phyloP scores from a whole-genome alignment of 2,797 vertebrate species.

The Sebastes hubbsi region DNA sequence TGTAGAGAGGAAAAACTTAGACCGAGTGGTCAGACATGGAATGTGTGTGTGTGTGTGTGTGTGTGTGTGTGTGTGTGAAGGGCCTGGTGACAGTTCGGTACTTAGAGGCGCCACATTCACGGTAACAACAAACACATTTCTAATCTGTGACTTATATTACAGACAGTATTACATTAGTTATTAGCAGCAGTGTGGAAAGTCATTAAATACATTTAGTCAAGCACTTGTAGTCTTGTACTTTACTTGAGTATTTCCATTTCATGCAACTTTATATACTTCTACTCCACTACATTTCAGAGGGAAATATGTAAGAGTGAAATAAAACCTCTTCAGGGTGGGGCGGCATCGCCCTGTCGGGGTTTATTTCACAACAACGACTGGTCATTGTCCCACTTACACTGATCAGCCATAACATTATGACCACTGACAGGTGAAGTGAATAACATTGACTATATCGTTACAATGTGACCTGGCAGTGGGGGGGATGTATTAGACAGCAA shows the following conservation, averaged over 20 bases:
- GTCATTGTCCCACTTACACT: too few relatives aligned
- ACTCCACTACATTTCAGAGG: not conserved
- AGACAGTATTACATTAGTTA: not conserved
- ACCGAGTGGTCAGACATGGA: slow-evolving; percentile 60
- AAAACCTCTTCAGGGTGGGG: too few relatives aligned
- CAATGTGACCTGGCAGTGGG: accelerated
- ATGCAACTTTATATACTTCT: not conserved
- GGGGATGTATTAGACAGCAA: too few relatives aligned
- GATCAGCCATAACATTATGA: too few relatives aligned
- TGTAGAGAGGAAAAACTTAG: slow-evolving; percentile 61
- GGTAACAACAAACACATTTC: slow-evolving; percentile 10
- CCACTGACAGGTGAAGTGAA: too few relatives aligned
- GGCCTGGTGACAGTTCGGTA: slow-evolving; percentile 45
- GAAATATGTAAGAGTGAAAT: not conserved
- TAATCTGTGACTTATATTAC: not conserved
- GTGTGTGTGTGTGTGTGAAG: slow-evolving; percentile 22
- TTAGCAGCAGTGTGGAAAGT: not conserved
- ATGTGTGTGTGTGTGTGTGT: slow-evolving; percentile 39
- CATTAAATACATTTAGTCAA: not conserved
- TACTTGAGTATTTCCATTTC: not conserved
- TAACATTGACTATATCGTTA: too few relatives aligned
- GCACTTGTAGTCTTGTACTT: not conserved
- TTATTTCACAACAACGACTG: too few relatives aligned
- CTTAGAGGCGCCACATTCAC: slow-evolving; percentile 45
- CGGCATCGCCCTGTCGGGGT: too few relatives aligned